Conservation (phyloP, 1,140 invertebrate species). For the Cardiocondyla obscurior region DNA sequence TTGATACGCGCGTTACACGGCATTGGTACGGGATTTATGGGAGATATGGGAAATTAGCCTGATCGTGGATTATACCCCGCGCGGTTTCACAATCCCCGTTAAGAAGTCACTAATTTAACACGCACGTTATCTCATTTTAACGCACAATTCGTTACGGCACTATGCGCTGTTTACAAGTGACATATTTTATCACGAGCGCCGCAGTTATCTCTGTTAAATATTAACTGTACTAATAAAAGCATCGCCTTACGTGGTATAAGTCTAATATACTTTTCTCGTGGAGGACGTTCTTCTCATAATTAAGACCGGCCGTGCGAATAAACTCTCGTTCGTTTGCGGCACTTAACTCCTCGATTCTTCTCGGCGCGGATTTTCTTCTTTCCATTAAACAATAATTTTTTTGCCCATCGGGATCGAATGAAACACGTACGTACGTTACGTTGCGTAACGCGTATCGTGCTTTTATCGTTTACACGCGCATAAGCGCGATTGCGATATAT, state of each 20-base stretch:
- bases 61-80: neutral
- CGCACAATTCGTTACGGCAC: neutral
- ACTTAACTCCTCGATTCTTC: too few relatives aligned
- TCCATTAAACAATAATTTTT: neutral
- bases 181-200: constrained; percentile 35
- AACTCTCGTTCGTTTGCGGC: neutral
- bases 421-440: too few relatives aligned
- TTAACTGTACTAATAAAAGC: constrained; percentile 42
- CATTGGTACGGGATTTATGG: too few relatives aligned
- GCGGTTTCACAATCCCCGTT: neutral
- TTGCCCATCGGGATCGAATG: neutral
- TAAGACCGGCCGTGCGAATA: too few relatives aligned
- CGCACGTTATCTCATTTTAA: constrained; percentile 31
- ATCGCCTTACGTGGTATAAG: constrained; percentile 14
- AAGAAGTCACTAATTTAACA: constrained; percentile 40
- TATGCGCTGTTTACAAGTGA: constrained; percentile 29
- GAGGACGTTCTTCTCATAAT: too few relatives aligned
- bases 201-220: constrained; percentile 43
- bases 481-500: neutral
- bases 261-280: constrained; percentile 13
- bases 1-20: too few relatives aligned
- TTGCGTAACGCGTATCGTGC: neutral
- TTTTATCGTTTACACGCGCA: neutral
- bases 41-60: neutral
- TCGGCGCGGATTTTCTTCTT: neutral